phyloP scores from a whole-genome alignment of 2,888 invertebrate genomes.

The Tinea trinotella region DNA sequence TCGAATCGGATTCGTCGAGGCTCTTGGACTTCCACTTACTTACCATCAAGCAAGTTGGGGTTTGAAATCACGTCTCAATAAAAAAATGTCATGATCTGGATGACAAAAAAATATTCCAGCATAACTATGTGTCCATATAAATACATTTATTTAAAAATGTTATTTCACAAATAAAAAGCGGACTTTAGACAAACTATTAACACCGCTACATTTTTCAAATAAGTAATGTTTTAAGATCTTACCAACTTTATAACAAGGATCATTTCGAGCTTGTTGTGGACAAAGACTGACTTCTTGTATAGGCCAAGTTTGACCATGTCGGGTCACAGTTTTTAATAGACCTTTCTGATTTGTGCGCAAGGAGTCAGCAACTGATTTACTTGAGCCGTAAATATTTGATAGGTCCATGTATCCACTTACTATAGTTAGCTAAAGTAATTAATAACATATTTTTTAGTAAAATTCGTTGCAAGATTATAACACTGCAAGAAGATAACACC shows the following conservation, averaged over 20 bases:
- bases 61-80: too few relatives aligned
- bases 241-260: constrained; percentile 78
- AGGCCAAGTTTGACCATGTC: constrained; percentile 73
- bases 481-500: too few relatives aligned
- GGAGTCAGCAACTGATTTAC: constrained; percentile 66
- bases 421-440: constrained; percentile 53
- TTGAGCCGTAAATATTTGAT: constrained; percentile 81
- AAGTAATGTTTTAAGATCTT: constrained; percentile 23
- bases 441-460: too few relatives aligned
- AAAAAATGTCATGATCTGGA: too few relatives aligned
- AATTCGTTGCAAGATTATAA: too few relatives aligned
- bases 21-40: too few relatives aligned
- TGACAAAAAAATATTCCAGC: too few relatives aligned
- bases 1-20: too few relatives aligned
- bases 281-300: constrained; percentile 74
- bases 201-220: too few relatives aligned
- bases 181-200: not conserved
- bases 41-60: too few relatives aligned
- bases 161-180: not conserved
- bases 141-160: not conserved
- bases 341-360: constrained; percentile 76
- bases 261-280: constrained; percentile 58
- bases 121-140: too few relatives aligned
- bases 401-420: constrained; percentile 77
- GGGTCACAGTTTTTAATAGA: constrained; percentile 66